Evolutionary conservation across 2,113 vertebrate genomes (phyloP), one percentile per base, ranked within the genome.

Genomic region (Zapornia atra): DNA sequence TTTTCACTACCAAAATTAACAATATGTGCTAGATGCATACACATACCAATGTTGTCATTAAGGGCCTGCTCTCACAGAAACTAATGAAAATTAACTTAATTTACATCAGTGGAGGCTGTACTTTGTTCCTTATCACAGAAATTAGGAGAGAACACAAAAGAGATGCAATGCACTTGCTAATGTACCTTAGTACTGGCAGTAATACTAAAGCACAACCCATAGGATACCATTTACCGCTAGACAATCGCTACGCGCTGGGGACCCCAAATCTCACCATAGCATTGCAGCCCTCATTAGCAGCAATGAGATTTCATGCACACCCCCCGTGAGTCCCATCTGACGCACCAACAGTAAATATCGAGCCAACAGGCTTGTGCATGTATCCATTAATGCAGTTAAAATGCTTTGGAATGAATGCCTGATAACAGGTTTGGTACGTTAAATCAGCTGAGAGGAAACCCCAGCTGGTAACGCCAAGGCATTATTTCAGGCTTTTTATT

Each of bases 391-490:
- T 61, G 51, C 34, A 61, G 29, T 48, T 79, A 63, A 91, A 86
- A 66, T 12, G 31, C 71, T 70, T 69, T 53, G 31, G 71, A 82
- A 82, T 73, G 34, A 94, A 65, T 0, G 8, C 53, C 61, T 86
- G 76, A 79, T 75, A 86, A 88, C 33, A 88, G 80, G 51, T 70
- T 93, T 91, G 48, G 51, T 66, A 82, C 46, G 82, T 70, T 66
- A 93, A 82, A 91, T 88, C 73, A 86, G 63, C 77, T 70, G 40
- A 88, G 31, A 82, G 66, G 51, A 88, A 93, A 88, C n/a, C 70
- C 18, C 38, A 75, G 56, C 71, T 61, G 57, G 33, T 66, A 92
- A 65, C 79, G 44, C 42, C 54, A 78, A 73, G 82, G 61, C 70
- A 70, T 88, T 91, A 82, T 86, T 85, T 85, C 56, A 86, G 21